Base-by-base conservation (phyloP, 1,140 invertebrate species). In the Battus philenor region DNA sequence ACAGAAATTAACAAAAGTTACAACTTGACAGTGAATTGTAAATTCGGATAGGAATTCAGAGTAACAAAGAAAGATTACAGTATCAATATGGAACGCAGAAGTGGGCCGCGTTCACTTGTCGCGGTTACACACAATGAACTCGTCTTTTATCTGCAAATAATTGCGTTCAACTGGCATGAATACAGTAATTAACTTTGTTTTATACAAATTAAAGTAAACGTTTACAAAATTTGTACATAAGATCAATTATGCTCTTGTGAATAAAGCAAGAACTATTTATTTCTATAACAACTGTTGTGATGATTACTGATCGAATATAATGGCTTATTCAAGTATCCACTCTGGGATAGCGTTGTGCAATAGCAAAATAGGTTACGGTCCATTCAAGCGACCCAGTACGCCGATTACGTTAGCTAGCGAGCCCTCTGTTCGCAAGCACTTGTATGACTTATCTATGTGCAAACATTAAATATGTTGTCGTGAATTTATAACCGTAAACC, bases 311-410 rank as follows among this genome's bases (percentile, higher is more conserved):
- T 63, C 45, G 48, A 51, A 56, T 56, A 47, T 67, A 62, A 64
- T 59, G 55, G 56, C 49, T 54, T 65, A 65, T 56, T 66, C 59
- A 47, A 69, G 59, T 70, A 61, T 50, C 47, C 22, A 38, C 12
- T 31, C 32, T 38, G 53, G 55, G 57, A 75, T 64, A 55, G 47
- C 34, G 59, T 77, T 76, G 68, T 67, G 72, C 68, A 75, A 76
- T 53, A 54, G 46, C 62, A 70, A 78, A 72, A 76, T 79, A 65
- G 72, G 75, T 79, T 72, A 79, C 59, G 67, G n/a, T 63, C 60
- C 59, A 75, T 67, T 67, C 60, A 38, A 60, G 50, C 62, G 68
- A 63, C 67, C 71, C 53, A 78, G 52, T 63, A 55, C 53, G 44
- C 27, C 60, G 55, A 61, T 63, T 67, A 50, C 58, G 59, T 62